Evolutionary conservation across 1,140 invertebrate genomes (phyloP).

Genomic region (Drosophila watanabei): DNA sequence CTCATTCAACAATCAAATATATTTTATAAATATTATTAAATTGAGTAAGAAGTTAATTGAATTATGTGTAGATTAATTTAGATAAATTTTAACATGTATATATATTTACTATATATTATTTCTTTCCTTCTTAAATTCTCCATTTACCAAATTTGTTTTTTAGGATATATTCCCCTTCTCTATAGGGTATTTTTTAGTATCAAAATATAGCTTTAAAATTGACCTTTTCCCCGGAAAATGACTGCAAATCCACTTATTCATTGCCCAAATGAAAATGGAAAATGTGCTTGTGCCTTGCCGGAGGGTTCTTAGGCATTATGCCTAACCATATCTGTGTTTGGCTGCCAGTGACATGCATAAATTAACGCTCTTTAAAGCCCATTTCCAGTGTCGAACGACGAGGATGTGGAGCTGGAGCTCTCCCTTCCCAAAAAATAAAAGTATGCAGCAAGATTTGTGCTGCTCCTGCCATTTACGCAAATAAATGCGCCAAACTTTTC

Average conservation of each 20-base stretch:
- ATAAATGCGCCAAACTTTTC: slow-evolving; percentile 51
- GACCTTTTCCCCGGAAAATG: slow-evolving; percentile 18
- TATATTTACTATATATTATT: not conserved
- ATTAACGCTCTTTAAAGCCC: slow-evolving; percentile 46
- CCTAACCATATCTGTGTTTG: slow-evolving; percentile 30
- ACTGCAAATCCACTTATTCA: slow-evolving; percentile 44
- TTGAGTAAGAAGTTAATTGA: too few relatives aligned
- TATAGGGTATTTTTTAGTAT: not conserved
- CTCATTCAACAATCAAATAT: too few relatives aligned
- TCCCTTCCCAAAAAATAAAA: not conserved
- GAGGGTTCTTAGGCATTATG: slow-evolving; percentile 18
- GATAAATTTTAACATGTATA: too few relatives aligned
- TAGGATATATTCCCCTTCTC: not conserved
- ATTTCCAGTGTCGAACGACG: not conserved
- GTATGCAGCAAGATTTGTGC: slow-evolving; percentile 57
- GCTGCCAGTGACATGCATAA: slow-evolving; percentile 52
- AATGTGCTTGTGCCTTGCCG: not conserved
- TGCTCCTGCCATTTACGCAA: slow-evolving; percentile 54
- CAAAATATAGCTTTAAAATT: not conserved
- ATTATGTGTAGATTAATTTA: not conserved
- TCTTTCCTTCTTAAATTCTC: not conserved
- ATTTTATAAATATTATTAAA: too few relatives aligned
- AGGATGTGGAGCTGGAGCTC: not conserved
- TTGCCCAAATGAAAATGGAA: slow-evolving; percentile 21
- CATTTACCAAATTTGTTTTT: not conserved